Base-by-base conservation (phyloP, 2,797 vertebrate genomes). In the Takifugu ocellatus region DNA sequence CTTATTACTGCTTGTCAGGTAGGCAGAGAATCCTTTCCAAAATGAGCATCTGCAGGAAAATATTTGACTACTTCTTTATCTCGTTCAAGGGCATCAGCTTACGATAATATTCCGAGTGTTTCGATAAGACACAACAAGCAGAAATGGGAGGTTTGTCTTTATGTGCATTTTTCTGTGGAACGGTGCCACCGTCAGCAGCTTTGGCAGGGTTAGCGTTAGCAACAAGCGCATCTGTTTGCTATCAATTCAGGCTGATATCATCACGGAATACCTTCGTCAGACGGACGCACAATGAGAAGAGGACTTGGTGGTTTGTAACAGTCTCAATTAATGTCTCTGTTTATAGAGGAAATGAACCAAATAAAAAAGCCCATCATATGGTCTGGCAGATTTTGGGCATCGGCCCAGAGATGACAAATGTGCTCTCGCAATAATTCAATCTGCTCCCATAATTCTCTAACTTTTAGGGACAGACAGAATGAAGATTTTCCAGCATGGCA, bases 381-480 rank as follows among this genome's bases (percentile, higher is more conserved):
- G 91, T 93, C 90, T 88, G 90, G 90, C 92, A 93, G 92, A 92
- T 92, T 93, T 92, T 90, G 87, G 92, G 91, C 92, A 88, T 74
- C 17, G 54, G 74, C 90, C 91, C 92, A 93, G 90, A 78, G 89
- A 90, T 91, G 90, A 91, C 90, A 92, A 93, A 92, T 91, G 91
- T 90, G 90, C 90, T 90, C 92, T 89, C 73, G 88, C 91, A 91
- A 90, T 91, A 91, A 92, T 92, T 92, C 92, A 92, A 92, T 93
- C 92, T 93, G 92, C 91, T 92, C 89, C 83, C 87, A 89, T 89
- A 91, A 91, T 92, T 92, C 92, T 89, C 87, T 89, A 92, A 93
- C 91, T 93, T 92, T 91, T 89, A 91, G 85, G 87, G 87, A 90
- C 87, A 86, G 90, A 87, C 88, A 84, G 89, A 89, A 89, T 88